Base-by-base conservation (phyloP, 2,797 vertebrate species). In the Gobionotothen gibberifrons region DNA sequence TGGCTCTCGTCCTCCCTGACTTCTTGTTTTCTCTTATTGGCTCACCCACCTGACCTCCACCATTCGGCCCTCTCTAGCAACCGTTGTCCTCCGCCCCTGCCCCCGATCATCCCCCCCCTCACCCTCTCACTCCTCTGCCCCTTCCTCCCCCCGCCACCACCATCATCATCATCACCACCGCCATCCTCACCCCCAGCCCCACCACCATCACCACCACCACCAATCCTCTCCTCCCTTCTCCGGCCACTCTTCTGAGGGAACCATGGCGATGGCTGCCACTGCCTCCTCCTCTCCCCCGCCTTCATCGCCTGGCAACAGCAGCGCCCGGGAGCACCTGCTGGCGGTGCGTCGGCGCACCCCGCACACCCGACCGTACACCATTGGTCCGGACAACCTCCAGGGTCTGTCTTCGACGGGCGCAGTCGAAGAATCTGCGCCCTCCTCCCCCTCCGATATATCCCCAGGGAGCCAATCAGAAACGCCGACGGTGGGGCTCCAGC, bases 331-430 rank as follows among this genome's bases (percentile, higher is more conserved):
- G 8, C 97, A 97, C 82, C 92, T 97, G 85, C 93, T 97, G 69
- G 96, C 96, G 1, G 96, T 97, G 83, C 94, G 96, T 4, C 94
- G 96, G 0, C 95, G 96, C 54, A 96, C 92, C 72, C 96, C 97
- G 0, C 97, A 98, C 82, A 86, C 96, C 19, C 95, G 97, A 5
- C 90, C 90, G 0, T 97, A 98, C 81, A 99, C 96, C 0, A 91
- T 98, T 52, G 97, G 96, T 56, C 96, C 97, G 0, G 97, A 99
- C 79, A 98, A 96, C 87, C 95, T 99, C 21, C 95, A 95, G 83
- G 95, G 95, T 76, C 82, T 98, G 51, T 93, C 96, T 0, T 89
- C 90, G 4, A 96, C 95, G 90, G 91, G 89, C 49, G 2, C 55
- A 4, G 58, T 17, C 0, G 54, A 47, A 8, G 13, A 55, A 22